Conservation (phyloP, 2,888 invertebrate species). For the Apamea anceps region DNA sequence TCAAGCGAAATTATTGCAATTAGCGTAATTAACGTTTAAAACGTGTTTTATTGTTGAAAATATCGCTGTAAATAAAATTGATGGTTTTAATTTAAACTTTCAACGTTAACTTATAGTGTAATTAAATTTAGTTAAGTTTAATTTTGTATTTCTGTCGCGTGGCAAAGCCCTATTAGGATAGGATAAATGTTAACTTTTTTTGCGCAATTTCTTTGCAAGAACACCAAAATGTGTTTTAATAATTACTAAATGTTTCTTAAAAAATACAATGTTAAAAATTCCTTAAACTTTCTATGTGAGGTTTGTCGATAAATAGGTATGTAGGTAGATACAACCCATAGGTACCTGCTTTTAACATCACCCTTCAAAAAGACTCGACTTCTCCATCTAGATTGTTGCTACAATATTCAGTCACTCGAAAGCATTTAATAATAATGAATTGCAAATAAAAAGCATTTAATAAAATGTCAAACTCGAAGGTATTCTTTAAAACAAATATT, state of each 20-base stretch:
- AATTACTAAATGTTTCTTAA: neutral
- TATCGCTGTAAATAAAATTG: slow-evolving; percentile 17
- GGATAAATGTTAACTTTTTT: neutral
- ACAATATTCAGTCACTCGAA: too few relatives aligned
- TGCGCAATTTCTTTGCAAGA: neutral
- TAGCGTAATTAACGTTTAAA: slow-evolving; percentile 44
- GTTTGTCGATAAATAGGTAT: too few relatives aligned
- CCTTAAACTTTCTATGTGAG: too few relatives aligned
- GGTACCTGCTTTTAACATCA: too few relatives aligned
- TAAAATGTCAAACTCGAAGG: too few relatives aligned
- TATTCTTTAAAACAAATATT: too few relatives aligned
- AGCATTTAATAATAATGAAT: too few relatives aligned
- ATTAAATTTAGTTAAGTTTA: slow-evolving; percentile 22
- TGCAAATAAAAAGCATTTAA: too few relatives aligned
- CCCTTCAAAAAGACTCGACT: too few relatives aligned
- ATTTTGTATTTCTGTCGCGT: slow-evolving; percentile 6
- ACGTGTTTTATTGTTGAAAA: slow-evolving; percentile 16
- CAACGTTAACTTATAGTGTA: slow-evolving; percentile 12
- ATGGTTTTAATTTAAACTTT: slow-evolving; percentile 31
- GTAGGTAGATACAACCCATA: too few relatives aligned
- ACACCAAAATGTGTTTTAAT: neutral
- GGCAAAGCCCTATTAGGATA: slow-evolving; percentile 6
- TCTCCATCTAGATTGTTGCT: too few relatives aligned
- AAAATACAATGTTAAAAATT: too few relatives aligned
- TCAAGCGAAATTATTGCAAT: slow-evolving; percentile 33